phyloP scores from a whole-genome alignment of 2,888 invertebrate species.

The Hydrotaea cyrtoneurina region DNA sequence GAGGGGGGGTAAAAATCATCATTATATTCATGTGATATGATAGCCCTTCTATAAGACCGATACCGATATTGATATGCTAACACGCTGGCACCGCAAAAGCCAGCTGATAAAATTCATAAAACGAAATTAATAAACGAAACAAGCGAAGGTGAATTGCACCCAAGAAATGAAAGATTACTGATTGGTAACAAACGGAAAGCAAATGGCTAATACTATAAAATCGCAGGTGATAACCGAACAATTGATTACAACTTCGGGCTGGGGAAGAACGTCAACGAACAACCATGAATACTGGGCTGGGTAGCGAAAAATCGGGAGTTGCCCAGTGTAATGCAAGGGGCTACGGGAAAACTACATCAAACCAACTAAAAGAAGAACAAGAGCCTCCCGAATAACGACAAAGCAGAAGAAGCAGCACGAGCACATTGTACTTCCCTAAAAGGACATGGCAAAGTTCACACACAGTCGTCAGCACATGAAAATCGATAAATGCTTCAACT shows the following conservation, averaged over 20 bases:
- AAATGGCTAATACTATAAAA: background rate
- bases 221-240: slow-evolving; percentile 3
- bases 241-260: background rate
- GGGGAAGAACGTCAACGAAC: background rate
- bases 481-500: slow-evolving; percentile 48
- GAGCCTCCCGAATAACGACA: background rate
- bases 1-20: too few species aligned
- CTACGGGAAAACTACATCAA: background rate
- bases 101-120: slow-evolving; percentile 28
- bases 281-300: background rate
- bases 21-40: slow-evolving; percentile 22
- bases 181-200: background rate
- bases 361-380: slow-evolving; percentile 20
- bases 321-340: slow-evolving; percentile 46
- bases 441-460: slow-evolving; percentile 61
- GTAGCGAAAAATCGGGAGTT: slow-evolving; percentile 39
- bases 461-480: slow-evolving; percentile 20
- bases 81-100: background rate
- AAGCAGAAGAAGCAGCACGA: background rate
- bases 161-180: slow-evolving; percentile 1
- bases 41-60: background rate
- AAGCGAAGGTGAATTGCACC: slow-evolving; percentile 25
- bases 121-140: slow-evolving; percentile 16
- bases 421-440: slow-evolving; percentile 58
- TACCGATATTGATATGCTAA: background rate